Conservation (phyloP, 2,888 invertebrate genomes). For the Campopleginae sp. region DNA sequence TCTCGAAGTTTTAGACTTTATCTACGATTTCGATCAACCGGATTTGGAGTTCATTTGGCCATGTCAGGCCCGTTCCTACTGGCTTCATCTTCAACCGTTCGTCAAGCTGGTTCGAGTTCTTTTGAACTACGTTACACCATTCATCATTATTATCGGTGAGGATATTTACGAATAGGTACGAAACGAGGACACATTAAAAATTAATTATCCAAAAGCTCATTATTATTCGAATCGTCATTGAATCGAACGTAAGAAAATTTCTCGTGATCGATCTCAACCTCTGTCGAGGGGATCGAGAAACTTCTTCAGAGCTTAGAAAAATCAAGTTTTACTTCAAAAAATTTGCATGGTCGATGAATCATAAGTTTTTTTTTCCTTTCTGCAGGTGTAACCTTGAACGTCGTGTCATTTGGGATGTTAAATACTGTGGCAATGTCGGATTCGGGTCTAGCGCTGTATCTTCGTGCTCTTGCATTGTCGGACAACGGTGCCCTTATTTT, state of each 20-base stretch:
- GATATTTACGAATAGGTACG: neutral
- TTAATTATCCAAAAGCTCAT: neutral
- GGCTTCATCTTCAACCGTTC: slow-evolving; percentile 77
- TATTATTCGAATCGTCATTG: neutral
- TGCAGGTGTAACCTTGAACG: slow-evolving; percentile 79
- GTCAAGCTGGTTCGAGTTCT: slow-evolving; percentile 77
- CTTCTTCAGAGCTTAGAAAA: neutral
- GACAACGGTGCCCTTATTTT: slow-evolving; percentile 81
- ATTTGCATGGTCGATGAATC: neutral
- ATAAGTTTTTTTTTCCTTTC: slow-evolving; percentile 41
- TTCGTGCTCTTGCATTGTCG: slow-evolving; percentile 80
- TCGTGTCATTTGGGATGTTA: slow-evolving; percentile 79
- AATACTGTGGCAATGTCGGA: slow-evolving; percentile 78
- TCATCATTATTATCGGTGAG: slow-evolving; percentile 80
- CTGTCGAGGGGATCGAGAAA: neutral
- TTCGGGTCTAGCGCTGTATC: slow-evolving; percentile 80
- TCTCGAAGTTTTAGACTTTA: slow-evolving; percentile 75
- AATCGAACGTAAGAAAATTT: neutral
- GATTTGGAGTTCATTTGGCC: slow-evolving; percentile 78
- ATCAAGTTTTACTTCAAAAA: too few species aligned
- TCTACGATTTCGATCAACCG: slow-evolving; percentile 73
- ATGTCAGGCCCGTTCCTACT: slow-evolving; percentile 80
- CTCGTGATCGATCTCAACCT: neutral
- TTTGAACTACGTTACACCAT: slow-evolving; percentile 78
- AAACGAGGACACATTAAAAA: neutral